phyloP scores from a whole-genome alignment of 2,888 invertebrate genomes.

The Lacanobia oleracea region DNA sequence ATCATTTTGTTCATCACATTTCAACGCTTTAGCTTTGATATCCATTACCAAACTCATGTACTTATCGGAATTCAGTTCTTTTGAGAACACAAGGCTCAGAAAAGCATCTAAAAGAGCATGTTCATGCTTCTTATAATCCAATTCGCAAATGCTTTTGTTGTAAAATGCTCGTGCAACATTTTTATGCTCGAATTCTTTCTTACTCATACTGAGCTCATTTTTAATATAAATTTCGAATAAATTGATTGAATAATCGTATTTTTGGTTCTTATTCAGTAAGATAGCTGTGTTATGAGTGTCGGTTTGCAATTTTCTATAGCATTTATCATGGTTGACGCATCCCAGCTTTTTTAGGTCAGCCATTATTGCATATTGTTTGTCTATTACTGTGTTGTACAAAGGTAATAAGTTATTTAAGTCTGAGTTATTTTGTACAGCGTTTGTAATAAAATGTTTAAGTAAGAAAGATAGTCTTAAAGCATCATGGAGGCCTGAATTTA shows the following conservation, averaged over 20 bases:
- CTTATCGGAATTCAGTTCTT: slow-evolving; percentile 76
- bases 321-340: slow-evolving; percentile 80
- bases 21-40: slow-evolving; percentile 81
- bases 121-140: slow-evolving; percentile 77
- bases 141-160: slow-evolving; percentile 85
- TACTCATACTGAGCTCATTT: slow-evolving; percentile 73
- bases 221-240: slow-evolving; percentile 80
- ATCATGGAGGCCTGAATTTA: slow-evolving; percentile 81
- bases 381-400: slow-evolving; percentile 67
- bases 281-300: slow-evolving; percentile 85
- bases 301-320: slow-evolving; percentile 78
- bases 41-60: slow-evolving; percentile 85
- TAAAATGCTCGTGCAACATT: slow-evolving; percentile 82
- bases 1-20: slow-evolving; percentile 61
- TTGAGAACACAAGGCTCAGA: slow-evolving; percentile 79
- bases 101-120: slow-evolving; percentile 79
- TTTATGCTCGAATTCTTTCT: slow-evolving; percentile 70
- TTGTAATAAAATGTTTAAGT: slow-evolving; percentile 74
- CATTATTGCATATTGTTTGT: slow-evolving; percentile 76
- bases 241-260: slow-evolving; percentile 78
- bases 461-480: slow-evolving; percentile 78
- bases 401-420: slow-evolving; percentile 68
- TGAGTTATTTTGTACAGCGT: slow-evolving; percentile 66
- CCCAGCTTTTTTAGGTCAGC: slow-evolving; percentile 69
- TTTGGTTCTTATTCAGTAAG: slow-evolving; percentile 74